Evolutionary conservation across 2,797 vertebrate species (phyloP).

Genomic region (Anabas testudineus): DNA sequence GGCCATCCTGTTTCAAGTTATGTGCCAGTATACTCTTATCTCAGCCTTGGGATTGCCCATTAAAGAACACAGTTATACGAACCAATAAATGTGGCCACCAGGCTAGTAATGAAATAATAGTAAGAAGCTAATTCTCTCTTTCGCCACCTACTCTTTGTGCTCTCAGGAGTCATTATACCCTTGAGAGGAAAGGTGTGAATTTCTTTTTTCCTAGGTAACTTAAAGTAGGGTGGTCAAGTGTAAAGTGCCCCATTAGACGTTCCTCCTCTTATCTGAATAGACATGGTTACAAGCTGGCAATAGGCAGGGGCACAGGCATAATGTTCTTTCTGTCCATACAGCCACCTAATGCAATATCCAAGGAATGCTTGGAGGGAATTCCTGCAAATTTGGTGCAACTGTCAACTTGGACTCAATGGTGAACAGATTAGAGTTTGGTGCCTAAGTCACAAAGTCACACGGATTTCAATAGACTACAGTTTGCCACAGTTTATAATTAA

Average conservation of each 20-base stretch:
- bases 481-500: no score
- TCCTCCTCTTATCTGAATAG: slow-evolving; percentile 17
- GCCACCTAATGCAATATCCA: no score
- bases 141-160: slow-evolving; percentile 47
- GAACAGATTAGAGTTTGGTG: no score
- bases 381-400: no score
- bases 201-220: slow-evolving; percentile 40
- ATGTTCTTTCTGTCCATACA: no score
- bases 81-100: slow-evolving; percentile 62
- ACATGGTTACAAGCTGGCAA: slow-evolving; percentile 26
- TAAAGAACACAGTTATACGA: slow-evolving; percentile 72
- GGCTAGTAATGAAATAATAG: slow-evolving; percentile 50
- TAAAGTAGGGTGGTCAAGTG: slow-evolving; percentile 59
- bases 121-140: slow-evolving; percentile 52
- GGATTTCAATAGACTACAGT: no score
- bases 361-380: no score
- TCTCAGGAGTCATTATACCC: slow-evolving; percentile 57
- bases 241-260: slow-evolving; percentile 48
- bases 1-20: slow-evolving; percentile 61
- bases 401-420: no score
- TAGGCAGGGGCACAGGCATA: no score
- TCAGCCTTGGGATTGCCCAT: slow-evolving; percentile 65
- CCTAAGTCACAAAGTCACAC: no score
- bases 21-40: slow-evolving; percentile 61
- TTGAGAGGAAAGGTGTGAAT: slow-evolving; percentile 50